phyloP scores from a whole-genome alignment of 2,888 invertebrate genomes.

The Lottia gigantea region DNA sequence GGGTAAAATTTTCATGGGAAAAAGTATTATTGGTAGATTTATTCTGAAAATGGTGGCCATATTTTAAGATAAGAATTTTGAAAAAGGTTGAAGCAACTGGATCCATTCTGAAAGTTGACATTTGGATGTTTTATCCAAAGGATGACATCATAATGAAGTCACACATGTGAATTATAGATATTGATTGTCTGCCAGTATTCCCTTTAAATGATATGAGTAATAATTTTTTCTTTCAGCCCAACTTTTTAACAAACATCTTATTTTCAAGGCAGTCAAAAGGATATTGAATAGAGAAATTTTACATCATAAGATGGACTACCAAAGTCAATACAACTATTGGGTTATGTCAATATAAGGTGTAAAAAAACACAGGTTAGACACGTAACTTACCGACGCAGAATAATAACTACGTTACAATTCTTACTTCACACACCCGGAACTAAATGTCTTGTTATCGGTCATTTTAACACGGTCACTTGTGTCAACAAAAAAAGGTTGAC shows the following conservation, averaged over 20 bases:
- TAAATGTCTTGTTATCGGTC: neutral
- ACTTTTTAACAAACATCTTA: neutral
- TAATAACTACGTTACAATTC: neutral
- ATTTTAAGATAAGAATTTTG: too few relatives aligned
- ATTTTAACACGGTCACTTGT: conserved; percentile 2
- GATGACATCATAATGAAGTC: too few relatives aligned
- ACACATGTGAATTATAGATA: too few relatives aligned
- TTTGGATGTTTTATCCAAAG: too few relatives aligned
- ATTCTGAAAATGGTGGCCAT: too few relatives aligned
- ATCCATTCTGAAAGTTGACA: too few relatives aligned
- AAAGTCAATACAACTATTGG: neutral
- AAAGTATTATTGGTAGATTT: too few relatives aligned
- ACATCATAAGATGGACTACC: neutral
- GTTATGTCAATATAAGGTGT: neutral
- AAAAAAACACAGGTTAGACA: conserved; percentile 3
- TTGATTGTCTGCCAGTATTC: too few relatives aligned
- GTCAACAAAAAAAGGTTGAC: neutral
- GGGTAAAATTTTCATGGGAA: too few relatives aligned
- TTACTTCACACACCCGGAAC: neutral
- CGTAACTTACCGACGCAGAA: neutral
- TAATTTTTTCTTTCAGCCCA: too few relatives aligned
- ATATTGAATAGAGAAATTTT: neutral
- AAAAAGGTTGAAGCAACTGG: too few relatives aligned
- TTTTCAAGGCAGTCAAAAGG: neutral
- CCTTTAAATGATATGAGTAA: too few relatives aligned